A percentile compares a stretch with the other conserved stretches of the same genome.
These are phyloP conservation scores for Rattus rattus DNA, from an alignment of 2,113 vertebrate species.

Conservation along the genomic window DNA sequence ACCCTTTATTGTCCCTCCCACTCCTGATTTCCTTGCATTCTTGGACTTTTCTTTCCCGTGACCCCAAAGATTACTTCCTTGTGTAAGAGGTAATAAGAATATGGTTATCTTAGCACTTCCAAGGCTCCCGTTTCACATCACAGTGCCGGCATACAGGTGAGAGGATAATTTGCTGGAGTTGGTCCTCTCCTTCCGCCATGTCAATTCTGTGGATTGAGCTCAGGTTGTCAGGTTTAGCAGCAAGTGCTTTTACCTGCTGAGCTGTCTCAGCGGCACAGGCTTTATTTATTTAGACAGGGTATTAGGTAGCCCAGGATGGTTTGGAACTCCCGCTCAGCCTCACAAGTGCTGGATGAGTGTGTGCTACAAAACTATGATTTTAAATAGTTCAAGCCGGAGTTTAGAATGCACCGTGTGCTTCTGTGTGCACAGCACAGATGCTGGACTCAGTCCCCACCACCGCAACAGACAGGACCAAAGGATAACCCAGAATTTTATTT, in stretches of 20 bases:
- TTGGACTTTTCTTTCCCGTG: not conserved
- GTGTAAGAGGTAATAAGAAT: not conserved
- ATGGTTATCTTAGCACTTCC: not conserved
- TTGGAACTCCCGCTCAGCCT: not conserved
- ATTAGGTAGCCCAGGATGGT: not conserved
- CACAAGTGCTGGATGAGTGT: not conserved
- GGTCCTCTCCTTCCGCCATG: not conserved
- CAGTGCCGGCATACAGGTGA: not conserved
- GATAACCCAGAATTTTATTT: not conserved
- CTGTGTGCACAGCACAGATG: not conserved
- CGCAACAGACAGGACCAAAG: not conserved
- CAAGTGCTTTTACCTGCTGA: not conserved
- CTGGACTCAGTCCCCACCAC: not conserved
- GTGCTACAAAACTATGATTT: not conserved
- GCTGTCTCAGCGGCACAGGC: not conserved
- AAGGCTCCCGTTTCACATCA: not conserved
- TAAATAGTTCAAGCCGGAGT: not conserved
- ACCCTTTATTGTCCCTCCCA: not conserved
- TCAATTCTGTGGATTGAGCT: not conserved
- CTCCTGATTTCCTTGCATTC: not conserved
- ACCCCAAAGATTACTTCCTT: not conserved
- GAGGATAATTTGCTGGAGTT: not conserved
- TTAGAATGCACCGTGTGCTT: not conserved
- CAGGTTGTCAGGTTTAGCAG: not conserved
- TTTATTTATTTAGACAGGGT: not conserved